Percentiles rank a stretch among this genome's conserved stretches.
phyloP scores from a whole-genome alignment of 2,113 vertebrate genomes.

The Labeo catla region DNA sequence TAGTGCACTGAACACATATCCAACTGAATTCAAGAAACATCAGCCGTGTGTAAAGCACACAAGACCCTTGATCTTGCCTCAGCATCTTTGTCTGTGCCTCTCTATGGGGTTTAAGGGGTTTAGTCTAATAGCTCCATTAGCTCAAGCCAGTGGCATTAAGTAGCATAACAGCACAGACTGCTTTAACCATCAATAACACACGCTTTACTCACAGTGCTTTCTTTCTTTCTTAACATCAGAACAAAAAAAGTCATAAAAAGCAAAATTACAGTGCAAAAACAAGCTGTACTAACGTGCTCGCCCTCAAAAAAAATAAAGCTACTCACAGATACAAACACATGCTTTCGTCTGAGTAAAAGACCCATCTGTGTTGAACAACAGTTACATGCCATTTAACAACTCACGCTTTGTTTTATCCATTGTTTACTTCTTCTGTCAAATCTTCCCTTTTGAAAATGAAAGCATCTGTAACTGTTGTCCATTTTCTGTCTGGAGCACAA shows the following conservation, averaged over 20 bases:
- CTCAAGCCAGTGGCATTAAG: constrained; percentile 48
- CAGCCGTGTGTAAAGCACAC: constrained; percentile 1
- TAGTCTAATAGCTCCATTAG: constrained; percentile 51
- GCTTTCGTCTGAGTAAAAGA: neutral
- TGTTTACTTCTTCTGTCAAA: neutral
- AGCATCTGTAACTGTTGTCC: neutral
- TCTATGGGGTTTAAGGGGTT: constrained; percentile 30
- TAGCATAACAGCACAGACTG: constrained; percentile 41
- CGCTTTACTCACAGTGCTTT: constrained; percentile 33
- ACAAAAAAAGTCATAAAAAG: neutral
- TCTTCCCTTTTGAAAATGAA: neutral
- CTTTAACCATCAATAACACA: constrained; percentile 56
- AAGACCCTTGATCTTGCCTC: constrained; percentile 1
- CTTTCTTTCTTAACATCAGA: neutral
- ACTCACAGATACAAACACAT: neutral
- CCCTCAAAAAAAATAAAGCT: neutral
- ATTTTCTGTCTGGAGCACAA: neutral
- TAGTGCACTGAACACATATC: neutral
- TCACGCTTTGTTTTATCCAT: neutral
- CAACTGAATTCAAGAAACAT: neutral
- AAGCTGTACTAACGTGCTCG: neutral
- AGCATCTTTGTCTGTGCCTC: constrained; percentile 28
- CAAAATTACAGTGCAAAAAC: neutral
- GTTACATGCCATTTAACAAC: neutral
- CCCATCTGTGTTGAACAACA: neutral